phyloP scores from a whole-genome alignment of 2,797 vertebrate species.

The Mustela erminea region DNA sequence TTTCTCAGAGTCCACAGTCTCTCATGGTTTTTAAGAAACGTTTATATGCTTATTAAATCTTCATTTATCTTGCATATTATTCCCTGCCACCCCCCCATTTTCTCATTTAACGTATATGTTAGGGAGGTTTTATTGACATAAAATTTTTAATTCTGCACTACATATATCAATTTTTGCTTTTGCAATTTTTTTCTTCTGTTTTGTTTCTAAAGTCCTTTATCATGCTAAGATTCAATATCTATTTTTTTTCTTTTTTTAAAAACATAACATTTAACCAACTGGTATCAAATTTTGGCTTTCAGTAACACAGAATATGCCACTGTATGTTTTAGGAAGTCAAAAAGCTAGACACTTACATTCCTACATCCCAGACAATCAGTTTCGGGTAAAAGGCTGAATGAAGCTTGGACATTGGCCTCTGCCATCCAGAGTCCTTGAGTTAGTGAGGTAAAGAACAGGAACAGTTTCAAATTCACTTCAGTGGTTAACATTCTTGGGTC shows the following conservation, averaged over 20 bases:
- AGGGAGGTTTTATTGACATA: not conserved
- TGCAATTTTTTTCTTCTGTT: not conserved
- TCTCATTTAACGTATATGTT: not conserved
- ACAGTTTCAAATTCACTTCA: not conserved
- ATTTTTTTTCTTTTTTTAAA: not conserved
- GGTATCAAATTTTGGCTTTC: constrained; percentile 3
- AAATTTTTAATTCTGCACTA: not conserved
- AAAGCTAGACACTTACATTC: not conserved
- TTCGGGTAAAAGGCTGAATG: not conserved
- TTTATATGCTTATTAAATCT: not conserved
- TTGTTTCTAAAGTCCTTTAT: not conserved
- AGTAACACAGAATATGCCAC: not conserved
- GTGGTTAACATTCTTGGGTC: not conserved
- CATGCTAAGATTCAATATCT: not conserved
- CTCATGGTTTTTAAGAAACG: not conserved
- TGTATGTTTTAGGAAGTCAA: not conserved
- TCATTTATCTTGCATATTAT: not conserved
- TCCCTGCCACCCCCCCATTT: not conserved
- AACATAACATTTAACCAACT: not conserved
- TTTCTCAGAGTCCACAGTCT: no score
- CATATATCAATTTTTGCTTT: not conserved
- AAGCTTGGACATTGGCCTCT: not conserved
- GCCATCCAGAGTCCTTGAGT: not conserved
- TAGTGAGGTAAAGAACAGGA: not conserved
- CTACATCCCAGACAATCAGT: not conserved